Percentiles rank a stretch among this genome's conserved stretches.
Evolutionary conservation across 2,797 vertebrate genomes (phyloP).

Genomic region (Takifugu ocellatus): DNA sequence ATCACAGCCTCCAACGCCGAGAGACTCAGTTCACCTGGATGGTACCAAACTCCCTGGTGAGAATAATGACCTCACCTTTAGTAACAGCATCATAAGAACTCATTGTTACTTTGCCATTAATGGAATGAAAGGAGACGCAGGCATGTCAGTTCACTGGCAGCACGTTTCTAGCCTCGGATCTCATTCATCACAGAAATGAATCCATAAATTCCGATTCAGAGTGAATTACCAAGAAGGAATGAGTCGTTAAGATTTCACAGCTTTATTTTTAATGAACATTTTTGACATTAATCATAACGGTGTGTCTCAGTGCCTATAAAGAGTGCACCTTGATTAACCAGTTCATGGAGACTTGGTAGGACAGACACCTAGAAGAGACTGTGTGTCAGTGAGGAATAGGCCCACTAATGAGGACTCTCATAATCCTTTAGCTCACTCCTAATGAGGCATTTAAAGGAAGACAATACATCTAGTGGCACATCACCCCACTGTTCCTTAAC

Average conservation of each 20-base stretch:
- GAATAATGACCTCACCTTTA: slow-evolving; percentile 55
- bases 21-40: slow-evolving; percentile 14
- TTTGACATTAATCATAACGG: slow-evolving; percentile 41
- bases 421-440: slow-evolving; percentile 76
- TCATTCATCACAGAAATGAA: slow-evolving; percentile 14
- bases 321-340: slow-evolving; percentile 64
- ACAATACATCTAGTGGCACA: slow-evolving; percentile 76
- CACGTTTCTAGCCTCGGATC: slow-evolving; percentile 7
- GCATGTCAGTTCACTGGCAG: slow-evolving; percentile 16
- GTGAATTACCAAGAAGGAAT: too few species aligned
- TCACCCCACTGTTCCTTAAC: slow-evolving; percentile 73
- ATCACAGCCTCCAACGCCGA: too few species aligned
- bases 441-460: slow-evolving; percentile 81
- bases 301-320: slow-evolving; percentile 39
- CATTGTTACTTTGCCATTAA: slow-evolving; percentile 49
- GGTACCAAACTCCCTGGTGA: slow-evolving; percentile 53
- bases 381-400: slow-evolving; percentile 75
- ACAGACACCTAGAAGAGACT: slow-evolving; percentile 66
- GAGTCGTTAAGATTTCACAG: too few species aligned
- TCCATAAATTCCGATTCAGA: background rate
- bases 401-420: slow-evolving; percentile 77
- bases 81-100: slow-evolving; percentile 48
- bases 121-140: slow-evolving; percentile 36
- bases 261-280: background rate
- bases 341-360: slow-evolving; percentile 60